phyloP scores from a whole-genome alignment of 2,888 invertebrate genomes.

The Philonicus albiceps region DNA sequence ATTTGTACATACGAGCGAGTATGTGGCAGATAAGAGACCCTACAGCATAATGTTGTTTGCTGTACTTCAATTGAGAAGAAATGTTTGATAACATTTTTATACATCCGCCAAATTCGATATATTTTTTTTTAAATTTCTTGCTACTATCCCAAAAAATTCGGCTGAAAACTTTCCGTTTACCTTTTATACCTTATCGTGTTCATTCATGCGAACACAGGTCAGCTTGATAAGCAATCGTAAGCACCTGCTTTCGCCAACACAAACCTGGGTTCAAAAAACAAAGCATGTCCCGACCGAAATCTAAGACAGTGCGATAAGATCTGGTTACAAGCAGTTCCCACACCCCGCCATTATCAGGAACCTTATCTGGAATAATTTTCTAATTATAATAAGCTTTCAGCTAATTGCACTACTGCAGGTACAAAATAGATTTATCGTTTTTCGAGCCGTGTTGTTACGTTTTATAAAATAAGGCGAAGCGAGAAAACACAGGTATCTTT shows the following conservation, averaged over 20 bases:
- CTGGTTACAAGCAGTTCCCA: background rate
- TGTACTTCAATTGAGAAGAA: background rate
- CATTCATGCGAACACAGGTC: background rate
- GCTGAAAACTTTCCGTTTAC: background rate
- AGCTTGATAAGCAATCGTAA: background rate
- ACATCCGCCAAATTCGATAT: background rate
- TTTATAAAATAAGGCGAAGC: background rate
- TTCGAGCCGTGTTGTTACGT: background rate
- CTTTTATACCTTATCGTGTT: background rate
- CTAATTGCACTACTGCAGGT: background rate
- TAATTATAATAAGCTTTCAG: background rate
- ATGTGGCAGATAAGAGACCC: no score
- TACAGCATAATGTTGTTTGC: no score
- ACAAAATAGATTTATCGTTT: background rate
- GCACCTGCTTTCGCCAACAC: background rate
- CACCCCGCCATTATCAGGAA: background rate
- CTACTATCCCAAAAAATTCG: background rate
- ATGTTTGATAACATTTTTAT: background rate
- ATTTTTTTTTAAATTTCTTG: background rate
- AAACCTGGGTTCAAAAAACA: background rate
- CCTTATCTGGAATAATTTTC: background rate
- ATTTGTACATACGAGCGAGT: no score
- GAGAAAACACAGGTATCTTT: background rate
- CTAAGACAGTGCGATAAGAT: background rate
- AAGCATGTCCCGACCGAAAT: background rate